Evolutionary conservation across 2,888 invertebrate species (phyloP).

Genomic region (Melipona bicolor): DNA sequence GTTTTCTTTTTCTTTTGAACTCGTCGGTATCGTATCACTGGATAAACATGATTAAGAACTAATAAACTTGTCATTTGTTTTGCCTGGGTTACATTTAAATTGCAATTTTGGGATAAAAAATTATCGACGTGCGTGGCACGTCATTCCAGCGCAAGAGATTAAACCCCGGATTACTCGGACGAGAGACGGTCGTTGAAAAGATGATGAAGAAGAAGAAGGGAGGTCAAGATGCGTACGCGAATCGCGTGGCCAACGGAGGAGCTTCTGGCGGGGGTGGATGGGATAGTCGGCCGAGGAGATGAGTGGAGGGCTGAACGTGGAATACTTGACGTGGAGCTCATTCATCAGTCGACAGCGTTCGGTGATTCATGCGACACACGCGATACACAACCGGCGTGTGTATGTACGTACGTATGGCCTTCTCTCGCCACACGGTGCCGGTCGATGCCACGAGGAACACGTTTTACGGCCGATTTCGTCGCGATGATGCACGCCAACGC

Average conservation of each 20-base stretch:
- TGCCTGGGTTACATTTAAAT: too few relatives aligned
- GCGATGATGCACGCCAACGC: conserved; percentile 17
- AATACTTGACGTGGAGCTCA: conserved; percentile 48
- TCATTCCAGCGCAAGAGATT: neutral
- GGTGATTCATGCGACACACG: conserved; percentile 56
- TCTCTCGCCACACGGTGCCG: neutral
- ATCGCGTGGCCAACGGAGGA: conserved; percentile 16
- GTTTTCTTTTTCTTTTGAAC: too few relatives aligned
- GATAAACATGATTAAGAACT: too few relatives aligned
- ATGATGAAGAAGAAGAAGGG: neutral
- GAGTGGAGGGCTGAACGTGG: conserved; percentile 21
- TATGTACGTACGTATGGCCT: neutral
- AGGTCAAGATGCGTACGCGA: conserved; percentile 54
- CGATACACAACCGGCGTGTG: neutral
- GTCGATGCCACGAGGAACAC: conserved; percentile 31
- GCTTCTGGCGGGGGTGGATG: neutral
- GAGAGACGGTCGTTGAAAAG: neutral
- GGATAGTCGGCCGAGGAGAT: neutral
- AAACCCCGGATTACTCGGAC: conserved; percentile 32
- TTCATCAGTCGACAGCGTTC: conserved; percentile 56
- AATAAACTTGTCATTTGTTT: too few relatives aligned
- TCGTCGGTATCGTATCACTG: too few relatives aligned
- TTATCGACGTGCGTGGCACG: too few relatives aligned
- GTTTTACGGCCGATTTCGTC: conserved; percentile 32
- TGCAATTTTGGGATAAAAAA: too few relatives aligned